Evolutionary conservation across 2,888 invertebrate genomes (phyloP), one percentile per base, ranked within the genome.

Genomic region (Aquatica leii): DNA sequence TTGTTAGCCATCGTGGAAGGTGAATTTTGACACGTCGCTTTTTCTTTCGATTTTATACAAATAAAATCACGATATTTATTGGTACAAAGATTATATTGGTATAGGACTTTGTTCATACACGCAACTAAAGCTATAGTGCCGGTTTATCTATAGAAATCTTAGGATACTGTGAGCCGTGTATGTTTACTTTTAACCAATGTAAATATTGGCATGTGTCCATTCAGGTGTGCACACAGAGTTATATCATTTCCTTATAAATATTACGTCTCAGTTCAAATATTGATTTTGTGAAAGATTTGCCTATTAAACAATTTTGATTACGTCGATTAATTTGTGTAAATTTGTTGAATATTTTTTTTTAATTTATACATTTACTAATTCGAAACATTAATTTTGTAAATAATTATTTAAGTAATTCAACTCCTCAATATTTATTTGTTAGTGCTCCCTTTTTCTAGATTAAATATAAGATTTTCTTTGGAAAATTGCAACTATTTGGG

Each of bases 241-340:
- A 79, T 80, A 79, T 80, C 79, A 77, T 79, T 79, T 79, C 78
- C 79, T 78, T 75, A 77, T 77, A 78, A 77, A 78, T 77, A 76
- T 77, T 74, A 72, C 74, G 73, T 74, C 74, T 71, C 66, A 72
- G 70, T 64, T 75, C 74, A 76, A 77, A 77, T 77, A 78, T 78
- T 77, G 76, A 74, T 75, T 76, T 73, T 76, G 69, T 70, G 68
- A 73, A 74, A 69, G 72, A 57, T 67, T 66, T 62, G 57, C 53
- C 15, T 34, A 54, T 24, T 24, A 6, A 24, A 24, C 2, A 24
- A 24, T 24, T 64, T 64, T 64, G 64, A 60, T 64, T 67, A 52
- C 59, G 53, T 59, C 60, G 62, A 51, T 60, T 64, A 55, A 59
- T 34, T 54, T 63, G 55, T 63, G 59, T 59, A 54, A 59, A 63